Evolutionary conservation across 2,888 invertebrate species (phyloP).

Genomic region (Vesta saturnalis): DNA sequence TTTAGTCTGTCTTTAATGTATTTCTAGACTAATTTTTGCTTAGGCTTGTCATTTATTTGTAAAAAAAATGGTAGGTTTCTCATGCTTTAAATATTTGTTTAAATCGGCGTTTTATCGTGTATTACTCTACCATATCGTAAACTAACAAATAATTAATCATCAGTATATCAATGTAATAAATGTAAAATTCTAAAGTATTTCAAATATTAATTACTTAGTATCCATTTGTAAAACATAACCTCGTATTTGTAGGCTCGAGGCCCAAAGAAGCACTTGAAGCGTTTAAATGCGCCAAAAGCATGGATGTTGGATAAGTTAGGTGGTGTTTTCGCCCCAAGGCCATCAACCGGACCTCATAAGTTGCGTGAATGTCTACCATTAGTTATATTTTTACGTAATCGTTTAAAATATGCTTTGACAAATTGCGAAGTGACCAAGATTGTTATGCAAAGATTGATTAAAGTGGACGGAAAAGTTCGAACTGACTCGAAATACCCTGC

Average conservation of each 20-base stretch:
- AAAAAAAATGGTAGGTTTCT: neutral
- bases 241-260: conserved; percentile 85
- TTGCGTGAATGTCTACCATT: conserved; percentile 96
- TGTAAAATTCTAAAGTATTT: no score
- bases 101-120: no score
- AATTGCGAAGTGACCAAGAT: conserved; percentile 97
- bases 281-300: conserved; percentile 98
- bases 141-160: no score
- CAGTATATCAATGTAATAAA: no score
- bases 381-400: conserved; percentile 95
- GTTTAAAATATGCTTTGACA: conserved; percentile 97
- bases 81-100: neutral
- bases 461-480: conserved; percentile 97
- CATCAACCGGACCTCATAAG: conserved; percentile 98
- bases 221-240: conserved; percentile 20
- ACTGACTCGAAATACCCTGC: conserved; percentile 98
- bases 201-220: no score
- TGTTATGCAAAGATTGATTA: conserved; percentile 96
- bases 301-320: conserved; percentile 99
- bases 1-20: neutral
- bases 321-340: conserved; percentile 97
- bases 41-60: neutral
- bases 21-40: neutral
- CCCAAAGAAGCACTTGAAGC: conserved; percentile 99
- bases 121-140: no score